Base-by-base conservation (phyloP, 2,888 invertebrate genomes). In the Malacosoma neustria region DNA sequence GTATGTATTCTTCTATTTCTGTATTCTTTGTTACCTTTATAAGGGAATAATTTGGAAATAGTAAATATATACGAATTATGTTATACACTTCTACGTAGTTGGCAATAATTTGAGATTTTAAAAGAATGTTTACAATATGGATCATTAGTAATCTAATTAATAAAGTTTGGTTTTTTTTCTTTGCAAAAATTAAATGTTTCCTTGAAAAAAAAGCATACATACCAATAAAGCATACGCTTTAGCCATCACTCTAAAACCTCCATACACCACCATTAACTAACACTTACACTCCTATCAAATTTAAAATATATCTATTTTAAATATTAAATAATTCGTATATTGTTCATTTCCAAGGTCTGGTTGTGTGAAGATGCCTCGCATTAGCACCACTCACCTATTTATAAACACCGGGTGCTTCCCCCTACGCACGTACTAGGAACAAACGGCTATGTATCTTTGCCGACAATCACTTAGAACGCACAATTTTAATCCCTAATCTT, bases 291-390 rank as follows among this genome's bases (percentile, higher is more conserved):
- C 22, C 22, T 22, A 22, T 2, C n/a, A n/a, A 22, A 22, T 22
- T 7, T 9, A 22, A 22, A 22, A 15, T 7, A n/a, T n/a, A 22
- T 7, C 7, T 22, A 22, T 22, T 22, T 22, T 22, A 22, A 22
- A 22, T 3, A 22, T 22, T 22, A 7, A 22, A 22, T 22, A 9
- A 5, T 22, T 2, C 2, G 41, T 48, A 40, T 55, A 61, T 64
- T 55, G 72, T 67, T 74, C 82, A 81, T 73, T 71, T 68, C 72
- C 82, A 82, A 85, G 81, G 80, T 77, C 68, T 77, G 57, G 54
- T 61, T 62, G 61, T 51, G 53, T 54, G 64, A 81, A 80, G 76
- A 79, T 74, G 68, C 55, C 45, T 48, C 57, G 59, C 48, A 46
- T 52, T 56, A 49, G 63, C 65, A 72, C 60, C 68, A 70, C 76